A percentile compares a stretch with the other conserved stretches of the same genome.
Conservation (phyloP, 2,797 vertebrate genomes). For the Decapterus maruadsi region DNA sequence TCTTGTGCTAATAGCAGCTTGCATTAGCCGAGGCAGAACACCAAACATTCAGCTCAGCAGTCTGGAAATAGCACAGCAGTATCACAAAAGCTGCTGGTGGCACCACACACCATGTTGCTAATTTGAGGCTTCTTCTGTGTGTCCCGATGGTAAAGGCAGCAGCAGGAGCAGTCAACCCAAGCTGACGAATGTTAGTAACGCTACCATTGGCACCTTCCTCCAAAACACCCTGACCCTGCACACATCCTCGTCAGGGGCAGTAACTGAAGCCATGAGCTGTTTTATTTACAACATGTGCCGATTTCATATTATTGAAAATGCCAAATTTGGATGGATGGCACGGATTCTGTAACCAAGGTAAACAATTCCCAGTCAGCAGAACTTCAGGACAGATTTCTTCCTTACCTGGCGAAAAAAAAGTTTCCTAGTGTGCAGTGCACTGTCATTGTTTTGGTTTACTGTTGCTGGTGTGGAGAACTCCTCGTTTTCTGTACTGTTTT, state of each 20-base stretch:
- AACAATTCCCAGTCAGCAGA: conserved; percentile 7
- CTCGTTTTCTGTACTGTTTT: conserved; percentile 3
- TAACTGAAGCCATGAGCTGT: background rate
- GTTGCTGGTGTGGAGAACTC: background rate
- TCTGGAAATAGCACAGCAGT: background rate
- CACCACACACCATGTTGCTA: background rate
- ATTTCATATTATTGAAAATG: conserved; percentile 24
- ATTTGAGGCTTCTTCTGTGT: conserved; percentile 9
- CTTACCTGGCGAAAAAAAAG: conserved; percentile 2
- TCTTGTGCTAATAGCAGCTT: conserved; percentile 1
- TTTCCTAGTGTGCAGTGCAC: background rate
- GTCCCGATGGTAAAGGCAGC: conserved; percentile 1
- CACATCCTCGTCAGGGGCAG: background rate
- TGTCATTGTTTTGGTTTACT: background rate
- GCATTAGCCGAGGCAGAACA: background rate
- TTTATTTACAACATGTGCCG: conserved; percentile 19
- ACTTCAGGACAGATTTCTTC: background rate
- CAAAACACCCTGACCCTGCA: background rate
- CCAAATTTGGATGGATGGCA: conserved; percentile 4
- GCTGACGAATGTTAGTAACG: background rate
- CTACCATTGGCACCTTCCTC: background rate
- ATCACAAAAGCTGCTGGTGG: conserved; percentile 11
- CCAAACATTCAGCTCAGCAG: conserved; percentile 16
- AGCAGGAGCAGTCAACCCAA: conserved; percentile 7
- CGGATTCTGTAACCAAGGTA: conserved; percentile 4